Percentiles rank a stretch among this genome's conserved stretches.
Conservation (phyloP, 2,113 vertebrate species). For the Equus quagga region DNA sequence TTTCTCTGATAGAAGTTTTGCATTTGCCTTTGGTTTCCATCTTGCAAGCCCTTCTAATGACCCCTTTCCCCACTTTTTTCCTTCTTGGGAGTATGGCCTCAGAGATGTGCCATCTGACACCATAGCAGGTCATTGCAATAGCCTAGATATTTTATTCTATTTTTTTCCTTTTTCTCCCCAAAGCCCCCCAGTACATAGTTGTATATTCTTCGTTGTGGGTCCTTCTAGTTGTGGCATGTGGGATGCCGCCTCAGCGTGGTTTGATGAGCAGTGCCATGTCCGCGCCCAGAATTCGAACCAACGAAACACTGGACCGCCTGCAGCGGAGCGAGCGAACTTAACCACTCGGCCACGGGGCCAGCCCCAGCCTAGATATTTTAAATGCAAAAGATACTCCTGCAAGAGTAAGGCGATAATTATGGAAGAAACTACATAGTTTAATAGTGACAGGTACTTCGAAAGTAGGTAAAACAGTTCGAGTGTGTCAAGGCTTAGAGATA, state of each 20-base stretch:
- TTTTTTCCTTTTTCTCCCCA: too few relatives aligned
- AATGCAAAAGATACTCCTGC: neutral
- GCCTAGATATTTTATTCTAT: neutral
- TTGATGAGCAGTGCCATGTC: too few relatives aligned
- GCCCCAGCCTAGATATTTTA: neutral
- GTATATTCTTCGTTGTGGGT: too few relatives aligned
- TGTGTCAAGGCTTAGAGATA: slow-evolving; percentile 1
- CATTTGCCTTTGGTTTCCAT: neutral
- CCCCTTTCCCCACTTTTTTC: accelerated
- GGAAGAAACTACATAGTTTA: neutral
- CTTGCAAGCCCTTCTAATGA: neutral
- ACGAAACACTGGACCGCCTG: too few relatives aligned
- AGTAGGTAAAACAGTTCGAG: neutral
- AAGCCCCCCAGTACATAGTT: too few relatives aligned
- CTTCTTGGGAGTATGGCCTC: neutral
- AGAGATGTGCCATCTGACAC: neutral
- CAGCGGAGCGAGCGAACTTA: too few relatives aligned
- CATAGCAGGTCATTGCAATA: neutral
- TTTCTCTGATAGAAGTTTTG: neutral
- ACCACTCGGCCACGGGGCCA: too few relatives aligned
- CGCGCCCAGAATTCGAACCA: too few relatives aligned
- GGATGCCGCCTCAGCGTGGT: too few relatives aligned
- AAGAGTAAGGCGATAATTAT: neutral
- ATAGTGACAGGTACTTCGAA: neutral
- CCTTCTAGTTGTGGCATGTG: too few relatives aligned